A percentile compares a stretch with the other conserved stretches of the same genome.
These are phyloP conservation scores for Cynopterus sphinx DNA, from an alignment of 2,797 vertebrate species.

Conservation along the genomic window DNA sequence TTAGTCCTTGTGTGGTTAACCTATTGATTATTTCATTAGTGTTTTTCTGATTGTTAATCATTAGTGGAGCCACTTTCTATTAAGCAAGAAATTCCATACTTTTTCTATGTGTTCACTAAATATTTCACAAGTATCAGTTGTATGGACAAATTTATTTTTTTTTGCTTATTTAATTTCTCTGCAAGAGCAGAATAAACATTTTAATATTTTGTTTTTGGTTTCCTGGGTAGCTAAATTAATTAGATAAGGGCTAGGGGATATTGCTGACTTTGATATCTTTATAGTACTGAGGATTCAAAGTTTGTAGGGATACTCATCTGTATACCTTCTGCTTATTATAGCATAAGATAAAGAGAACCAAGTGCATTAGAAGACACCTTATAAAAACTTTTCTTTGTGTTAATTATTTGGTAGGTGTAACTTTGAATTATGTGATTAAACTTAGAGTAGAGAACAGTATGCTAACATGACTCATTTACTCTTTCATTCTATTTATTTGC, in stretches of 20 bases:
- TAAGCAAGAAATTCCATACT: background rate
- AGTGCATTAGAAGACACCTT: background rate
- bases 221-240: background rate
- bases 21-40: background rate
- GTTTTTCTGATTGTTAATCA: conserved; percentile 32
- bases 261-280: background rate
- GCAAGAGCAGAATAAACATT: background rate
- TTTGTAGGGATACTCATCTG: background rate
- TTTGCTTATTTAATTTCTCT: background rate
- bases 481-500: background rate
- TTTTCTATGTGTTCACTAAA: background rate
- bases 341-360: background rate
- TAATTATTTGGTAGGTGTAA: background rate
- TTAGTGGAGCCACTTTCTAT: background rate
- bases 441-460: background rate
- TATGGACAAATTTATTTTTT: background rate
- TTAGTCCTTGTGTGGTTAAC: background rate
- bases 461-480: background rate
- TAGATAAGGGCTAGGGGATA: background rate
- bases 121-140: conserved; percentile 40
- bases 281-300: background rate
- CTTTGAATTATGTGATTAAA: background rate
- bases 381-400: background rate
- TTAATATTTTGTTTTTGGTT: background rate
- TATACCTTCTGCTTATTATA: background rate